Conservation (phyloP, 2,113 vertebrate species). For the Thinocorus orbignyianus region DNA sequence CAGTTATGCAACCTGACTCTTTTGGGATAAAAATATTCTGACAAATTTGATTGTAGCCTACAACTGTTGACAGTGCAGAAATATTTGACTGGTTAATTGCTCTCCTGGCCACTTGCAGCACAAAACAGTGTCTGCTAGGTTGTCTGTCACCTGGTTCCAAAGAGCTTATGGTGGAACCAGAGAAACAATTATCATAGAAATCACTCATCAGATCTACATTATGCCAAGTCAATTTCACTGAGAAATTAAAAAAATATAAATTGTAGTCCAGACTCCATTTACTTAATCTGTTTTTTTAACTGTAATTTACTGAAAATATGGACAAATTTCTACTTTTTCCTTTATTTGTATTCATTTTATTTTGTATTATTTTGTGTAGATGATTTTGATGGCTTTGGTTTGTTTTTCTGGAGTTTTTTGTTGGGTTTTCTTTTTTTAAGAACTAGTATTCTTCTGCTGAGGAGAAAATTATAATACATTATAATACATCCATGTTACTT, state of each 20-base stretch:
- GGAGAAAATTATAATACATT: background rate
- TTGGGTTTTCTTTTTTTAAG: background rate
- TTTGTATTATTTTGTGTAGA: background rate
- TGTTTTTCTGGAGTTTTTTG: background rate
- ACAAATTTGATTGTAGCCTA: background rate
- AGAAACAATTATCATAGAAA: background rate
- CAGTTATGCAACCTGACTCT: conserved; percentile 4
- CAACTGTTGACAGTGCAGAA: background rate
- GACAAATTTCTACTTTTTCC: background rate
- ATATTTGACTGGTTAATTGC: background rate
- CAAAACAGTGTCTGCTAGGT: background rate
- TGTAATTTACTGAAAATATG: background rate
- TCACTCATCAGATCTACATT: background rate
- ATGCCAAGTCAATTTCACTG: background rate
- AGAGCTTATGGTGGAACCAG: background rate
- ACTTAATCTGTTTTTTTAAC: background rate
- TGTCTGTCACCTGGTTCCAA: background rate
- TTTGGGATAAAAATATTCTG: background rate
- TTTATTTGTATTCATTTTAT: background rate
- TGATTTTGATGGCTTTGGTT: rapidly evolving
- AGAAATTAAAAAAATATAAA: background rate
- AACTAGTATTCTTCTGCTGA: background rate
- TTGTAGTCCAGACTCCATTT: background rate
- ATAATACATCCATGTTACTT: background rate
- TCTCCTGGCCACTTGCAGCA: background rate